Evolutionary conservation across 2,797 vertebrate species (phyloP).

Genomic region (Eidolon dupreanum): DNA sequence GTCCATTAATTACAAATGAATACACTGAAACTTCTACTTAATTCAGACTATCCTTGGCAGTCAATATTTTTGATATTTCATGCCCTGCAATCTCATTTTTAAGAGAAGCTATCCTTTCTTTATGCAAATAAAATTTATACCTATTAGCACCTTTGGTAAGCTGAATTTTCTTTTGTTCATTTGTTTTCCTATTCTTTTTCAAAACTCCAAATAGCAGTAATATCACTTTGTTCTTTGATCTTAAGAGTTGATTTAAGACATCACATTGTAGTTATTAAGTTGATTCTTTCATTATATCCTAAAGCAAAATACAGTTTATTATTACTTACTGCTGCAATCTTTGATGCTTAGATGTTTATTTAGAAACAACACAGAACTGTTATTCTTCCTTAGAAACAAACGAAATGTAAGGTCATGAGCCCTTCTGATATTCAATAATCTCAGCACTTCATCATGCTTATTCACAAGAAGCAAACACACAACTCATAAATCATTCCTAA

Average conservation of each 20-base stretch:
- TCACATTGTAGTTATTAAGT: not conserved
- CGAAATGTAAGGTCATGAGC: not conserved
- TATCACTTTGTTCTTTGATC: not conserved
- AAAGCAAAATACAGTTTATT: constrained; percentile 44
- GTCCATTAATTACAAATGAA: constrained; percentile 27
- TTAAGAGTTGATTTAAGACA: constrained; percentile 3
- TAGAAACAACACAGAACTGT: not conserved
- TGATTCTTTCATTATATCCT: not conserved
- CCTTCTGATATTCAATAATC: not conserved
- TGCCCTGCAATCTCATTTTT: not conserved
- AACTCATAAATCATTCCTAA: not conserved
- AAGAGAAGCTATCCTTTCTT: not conserved
- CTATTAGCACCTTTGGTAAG: not conserved
- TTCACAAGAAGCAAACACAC: not conserved
- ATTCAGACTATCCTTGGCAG: constrained; percentile 38
- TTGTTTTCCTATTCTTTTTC: not conserved
- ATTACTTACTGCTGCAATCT: not conserved
- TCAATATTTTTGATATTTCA: constrained; percentile 35
- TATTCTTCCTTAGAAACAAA: not conserved
- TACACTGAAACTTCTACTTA: not conserved
- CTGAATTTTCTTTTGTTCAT: constrained; percentile 6
- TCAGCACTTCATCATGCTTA: not conserved
- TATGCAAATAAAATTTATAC: not conserved
- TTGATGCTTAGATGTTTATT: not conserved
- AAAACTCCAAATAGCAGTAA: not conserved